Evolutionary conservation across 1,140 invertebrate genomes (phyloP), one percentile per base, ranked within the genome.

Genomic region (Nasonia longicornis): DNA sequence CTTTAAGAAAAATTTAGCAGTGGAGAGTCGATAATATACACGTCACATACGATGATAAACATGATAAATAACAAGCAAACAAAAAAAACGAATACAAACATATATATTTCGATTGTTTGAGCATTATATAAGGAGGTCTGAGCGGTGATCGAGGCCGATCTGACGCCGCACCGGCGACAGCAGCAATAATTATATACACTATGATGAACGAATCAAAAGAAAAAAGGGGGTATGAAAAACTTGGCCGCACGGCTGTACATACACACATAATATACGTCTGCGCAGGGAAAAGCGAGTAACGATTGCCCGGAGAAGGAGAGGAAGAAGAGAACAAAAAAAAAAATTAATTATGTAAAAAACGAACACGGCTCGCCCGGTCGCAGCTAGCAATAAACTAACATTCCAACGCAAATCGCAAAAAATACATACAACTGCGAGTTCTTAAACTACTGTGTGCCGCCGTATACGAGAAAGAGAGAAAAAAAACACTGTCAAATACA

Each of bases 401-500:
- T 87, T 88, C 88, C 87, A 88, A 87, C 86, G 83, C 86, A 86
- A 88, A 86, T 86, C 85, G 86, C 85, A 86, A 77, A 71, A 52
- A 52, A 52, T 58, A 20, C 86, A 85, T 85, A 86, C 88, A 89
- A 84, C 84, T 88, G 84, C 86, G 87, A 88, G 84, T 86, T 88
- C 84, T 88, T 79, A 76, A 83, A 86, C 88, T 88, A 87, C 85
- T 89, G 88, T 88, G 87, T 89, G 87, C 85, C 87, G 87, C 86
- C 83, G 84, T 87, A 87, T 85, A 84, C 88, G 83, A 83, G 78
- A 84, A 64, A 74, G 72, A 84, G 67, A 83, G 26, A 26, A 26
- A 84, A 83, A 86, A 88, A 88, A 88, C 87, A 89, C 87, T 89
- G 89, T 89, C 88, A 89, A 89, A 89, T 89, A 89, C 88, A 89